phyloP scores from a whole-genome alignment of 1,140 invertebrate genomes.

The Subanguina moxae region DNA sequence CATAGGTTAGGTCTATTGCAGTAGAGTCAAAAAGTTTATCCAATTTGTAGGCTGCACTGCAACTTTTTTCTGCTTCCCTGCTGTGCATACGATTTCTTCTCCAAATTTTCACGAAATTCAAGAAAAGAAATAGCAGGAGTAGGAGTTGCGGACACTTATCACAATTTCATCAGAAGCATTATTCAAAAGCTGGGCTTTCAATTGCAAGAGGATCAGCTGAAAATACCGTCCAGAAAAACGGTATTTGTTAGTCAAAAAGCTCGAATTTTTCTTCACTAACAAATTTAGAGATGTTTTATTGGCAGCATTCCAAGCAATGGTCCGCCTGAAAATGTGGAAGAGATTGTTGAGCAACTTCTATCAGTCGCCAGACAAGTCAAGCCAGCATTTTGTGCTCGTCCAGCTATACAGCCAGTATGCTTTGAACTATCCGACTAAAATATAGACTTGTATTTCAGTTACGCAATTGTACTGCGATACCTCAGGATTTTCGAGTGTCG shows the following conservation, averaged over 20 bases:
- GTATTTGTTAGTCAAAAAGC: constrained; percentile 7
- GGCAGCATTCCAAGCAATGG: constrained; percentile 27
- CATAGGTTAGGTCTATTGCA: no score
- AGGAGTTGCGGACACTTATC: constrained; percentile 33
- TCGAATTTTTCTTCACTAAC: neutral
- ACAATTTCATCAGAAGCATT: constrained; percentile 29
- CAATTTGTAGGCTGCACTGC: constrained; percentile 19
- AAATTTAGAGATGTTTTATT: constrained; percentile 36
- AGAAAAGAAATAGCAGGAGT: constrained; percentile 1
- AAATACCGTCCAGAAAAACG: constrained; percentile 39
- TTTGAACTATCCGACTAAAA: neutral
- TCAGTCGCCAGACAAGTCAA: constrained; percentile 14
- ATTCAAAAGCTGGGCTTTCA: constrained; percentile 24
- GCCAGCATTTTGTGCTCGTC: constrained; percentile 16
- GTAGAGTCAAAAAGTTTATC: no score
- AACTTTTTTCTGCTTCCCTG: constrained; percentile 40
- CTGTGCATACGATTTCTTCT: constrained; percentile 34
- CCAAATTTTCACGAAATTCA: constrained; percentile 13
- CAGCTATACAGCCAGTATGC: constrained; percentile 3
- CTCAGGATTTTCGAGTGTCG: constrained; percentile 15
- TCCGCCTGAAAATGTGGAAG: constrained; percentile 22
- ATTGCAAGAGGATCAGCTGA: constrained; percentile 26
- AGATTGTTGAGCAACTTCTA: constrained; percentile 24
- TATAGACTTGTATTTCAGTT: constrained; percentile 12
- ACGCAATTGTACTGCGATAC: constrained; percentile 30